Conservation (phyloP, 2,113 vertebrate species). For the Marmota flaviventris region DNA sequence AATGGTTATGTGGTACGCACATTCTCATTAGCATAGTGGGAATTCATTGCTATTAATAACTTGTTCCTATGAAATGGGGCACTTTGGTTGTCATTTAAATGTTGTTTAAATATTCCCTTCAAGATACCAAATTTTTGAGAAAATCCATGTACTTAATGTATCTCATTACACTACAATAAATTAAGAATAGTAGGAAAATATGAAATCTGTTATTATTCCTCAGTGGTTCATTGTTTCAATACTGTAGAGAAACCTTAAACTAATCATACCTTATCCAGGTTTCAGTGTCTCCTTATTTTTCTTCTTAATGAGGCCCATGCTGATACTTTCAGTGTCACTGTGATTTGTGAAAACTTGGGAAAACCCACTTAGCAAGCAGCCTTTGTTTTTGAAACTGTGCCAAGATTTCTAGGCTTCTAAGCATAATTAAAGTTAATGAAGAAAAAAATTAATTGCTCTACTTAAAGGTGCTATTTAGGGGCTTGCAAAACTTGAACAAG, state of each 20-base stretch:
- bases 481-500: conserved; percentile 51
- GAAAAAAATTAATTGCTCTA: conserved; percentile 70
- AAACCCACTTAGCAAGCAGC: conserved; percentile 39
- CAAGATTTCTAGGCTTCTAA: conserved; percentile 49
- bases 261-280: not conserved
- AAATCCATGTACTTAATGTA: not conserved
- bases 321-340: not conserved
- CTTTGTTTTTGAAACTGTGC: conserved; percentile 13
- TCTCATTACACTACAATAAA: not conserved
- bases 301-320: not conserved
- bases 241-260: not conserved
- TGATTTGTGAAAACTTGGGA: conserved; percentile 52
- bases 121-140: not conserved
- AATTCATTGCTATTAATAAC: not conserved
- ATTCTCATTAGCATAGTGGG: not conserved
- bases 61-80: not conserved
- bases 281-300: not conserved
- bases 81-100: not conserved
- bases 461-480: conserved; percentile 56
- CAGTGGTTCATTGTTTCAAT: not conserved
- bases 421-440: conserved; percentile 72
- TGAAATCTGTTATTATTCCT: not conserved
- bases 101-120: not conserved
- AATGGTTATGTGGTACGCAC: not conserved
- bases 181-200: not conserved